Evolutionary conservation across 2,888 invertebrate species (phyloP).

Genomic region (Noctuana brunneofusca): DNA sequence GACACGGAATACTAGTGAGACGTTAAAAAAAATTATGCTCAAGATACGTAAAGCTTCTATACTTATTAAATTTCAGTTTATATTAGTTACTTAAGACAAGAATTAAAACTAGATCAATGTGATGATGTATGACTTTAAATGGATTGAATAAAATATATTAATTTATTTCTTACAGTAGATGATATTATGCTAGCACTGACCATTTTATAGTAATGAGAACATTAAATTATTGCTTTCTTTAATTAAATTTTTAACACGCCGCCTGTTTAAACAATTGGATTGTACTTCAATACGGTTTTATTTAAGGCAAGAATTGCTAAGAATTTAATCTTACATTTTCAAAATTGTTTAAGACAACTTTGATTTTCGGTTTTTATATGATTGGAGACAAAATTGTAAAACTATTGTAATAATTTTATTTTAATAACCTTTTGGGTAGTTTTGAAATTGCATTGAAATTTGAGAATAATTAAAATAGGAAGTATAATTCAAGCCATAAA

Average conservation of each 20-base stretch:
- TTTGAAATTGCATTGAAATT: no score
- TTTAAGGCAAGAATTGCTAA: conserved; percentile 12
- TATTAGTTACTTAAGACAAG: background rate
- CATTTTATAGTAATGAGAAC: conserved; percentile 38
- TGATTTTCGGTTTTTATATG: conserved; percentile 13
- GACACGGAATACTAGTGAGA: no score
- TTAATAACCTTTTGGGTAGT: no score
- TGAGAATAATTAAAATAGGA: background rate
- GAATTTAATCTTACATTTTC: background rate
- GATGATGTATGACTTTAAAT: conserved; percentile 10
- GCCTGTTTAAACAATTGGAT: conserved; percentile 5
- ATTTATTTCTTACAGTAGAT: conserved; percentile 17
- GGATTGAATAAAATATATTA: conserved; percentile 10
- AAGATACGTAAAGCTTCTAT: background rate
- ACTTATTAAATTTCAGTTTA: conserved; percentile 18
- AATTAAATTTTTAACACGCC: conserved; percentile 13
- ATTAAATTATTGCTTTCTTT: conserved; percentile 38
- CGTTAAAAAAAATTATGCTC: no score
- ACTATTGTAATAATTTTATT: background rate
- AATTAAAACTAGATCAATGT: conserved; percentile 13
- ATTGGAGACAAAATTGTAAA: background rate
- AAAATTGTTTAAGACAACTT: background rate
- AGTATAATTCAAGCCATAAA: conserved; percentile 26
- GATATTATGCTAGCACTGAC: conserved; percentile 43
- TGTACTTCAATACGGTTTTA: conserved; percentile 11